Conservation (phyloP, 2,113 vertebrate genomes). For the Aix galericulata region DNA sequence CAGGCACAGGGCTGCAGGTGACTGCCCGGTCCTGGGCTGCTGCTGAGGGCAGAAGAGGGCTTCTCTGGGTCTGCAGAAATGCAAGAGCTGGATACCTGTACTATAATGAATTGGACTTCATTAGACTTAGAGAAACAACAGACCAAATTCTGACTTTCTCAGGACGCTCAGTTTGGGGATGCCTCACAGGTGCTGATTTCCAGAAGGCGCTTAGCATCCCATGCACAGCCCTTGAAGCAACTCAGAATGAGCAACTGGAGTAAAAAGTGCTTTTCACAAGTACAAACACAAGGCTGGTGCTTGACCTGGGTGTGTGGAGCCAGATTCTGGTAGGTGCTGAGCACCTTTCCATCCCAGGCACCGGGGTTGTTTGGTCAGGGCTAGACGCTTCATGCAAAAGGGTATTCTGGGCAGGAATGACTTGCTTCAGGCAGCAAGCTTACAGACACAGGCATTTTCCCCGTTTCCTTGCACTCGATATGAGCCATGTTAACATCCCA, state of each 20-base stretch:
- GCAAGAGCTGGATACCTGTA: neutral
- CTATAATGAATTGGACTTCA: neutral
- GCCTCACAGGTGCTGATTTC: neutral
- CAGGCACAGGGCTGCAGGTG: neutral
- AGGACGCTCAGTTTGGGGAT: neutral
- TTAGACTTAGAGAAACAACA: neutral
- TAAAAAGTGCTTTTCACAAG: neutral
- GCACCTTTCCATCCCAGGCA: neutral
- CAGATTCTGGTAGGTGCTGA: neutral
- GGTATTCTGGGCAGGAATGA: neutral
- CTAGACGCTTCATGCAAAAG: neutral
- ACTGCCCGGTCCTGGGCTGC: neutral
- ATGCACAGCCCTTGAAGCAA: fast-evolving
- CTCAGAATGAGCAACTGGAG: neutral
- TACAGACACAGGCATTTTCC: neutral
- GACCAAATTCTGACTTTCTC: neutral
- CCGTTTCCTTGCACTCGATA: neutral
- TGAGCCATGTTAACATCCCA: constrained; percentile 26
- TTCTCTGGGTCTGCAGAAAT: neutral
- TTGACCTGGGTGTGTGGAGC: neutral
- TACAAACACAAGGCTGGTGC: neutral
- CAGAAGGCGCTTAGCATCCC: fast-evolving
- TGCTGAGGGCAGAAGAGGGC: neutral
- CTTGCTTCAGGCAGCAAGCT: neutral
- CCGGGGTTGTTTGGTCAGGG: neutral